Base-by-base conservation (phyloP, 2,888 invertebrate genomes). In the Gymnoscelis rufifasciata region DNA sequence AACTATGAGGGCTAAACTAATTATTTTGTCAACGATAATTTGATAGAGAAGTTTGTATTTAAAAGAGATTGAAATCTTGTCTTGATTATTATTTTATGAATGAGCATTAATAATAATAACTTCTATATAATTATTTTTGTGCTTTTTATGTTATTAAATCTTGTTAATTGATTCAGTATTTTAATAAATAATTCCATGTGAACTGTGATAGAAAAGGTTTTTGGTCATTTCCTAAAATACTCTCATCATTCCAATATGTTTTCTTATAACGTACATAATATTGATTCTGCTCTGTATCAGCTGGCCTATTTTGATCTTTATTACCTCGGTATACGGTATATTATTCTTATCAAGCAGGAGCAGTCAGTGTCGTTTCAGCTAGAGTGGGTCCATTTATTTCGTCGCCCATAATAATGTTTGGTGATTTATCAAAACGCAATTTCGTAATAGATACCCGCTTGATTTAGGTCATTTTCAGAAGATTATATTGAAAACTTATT, bases 361-460 rank as follows among this genome's bases (percentile, higher is more conserved):
- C 62, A 62, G 62, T 65, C 64, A 67, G 62, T 65, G 71, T 73
- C 73, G 69, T 78, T 83, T 79, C 67, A 64, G 71, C 66, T 76
- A 77, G 71, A 83, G 78, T 71, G 75, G 71, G 76, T 76, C 83
- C 83, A 88, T 87, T 88, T 82, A 83, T 86, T 87, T 81, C 72
- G 72, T 75, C 83, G 79, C 81, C 81, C 74, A 74, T 78, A 79
- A 84, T 87, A 87, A 87, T 87, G 87, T 80, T 78, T 74, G 79
- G 78, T 76, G 79, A 86, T 88, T 86, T 84, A 83, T 88, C 84
- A 88, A 87, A 86, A 82, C 74, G 82, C 88, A 87, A 86, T 87
- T 83, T 78, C 81, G 84, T 86, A 86, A 88, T 83, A 88, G 84
- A 88, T 83, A 86, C 81, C 77, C 71, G 78, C 77, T 76, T 78